Evolutionary conservation across 2,888 invertebrate species (phyloP).

Genomic region (Timema podura): DNA sequence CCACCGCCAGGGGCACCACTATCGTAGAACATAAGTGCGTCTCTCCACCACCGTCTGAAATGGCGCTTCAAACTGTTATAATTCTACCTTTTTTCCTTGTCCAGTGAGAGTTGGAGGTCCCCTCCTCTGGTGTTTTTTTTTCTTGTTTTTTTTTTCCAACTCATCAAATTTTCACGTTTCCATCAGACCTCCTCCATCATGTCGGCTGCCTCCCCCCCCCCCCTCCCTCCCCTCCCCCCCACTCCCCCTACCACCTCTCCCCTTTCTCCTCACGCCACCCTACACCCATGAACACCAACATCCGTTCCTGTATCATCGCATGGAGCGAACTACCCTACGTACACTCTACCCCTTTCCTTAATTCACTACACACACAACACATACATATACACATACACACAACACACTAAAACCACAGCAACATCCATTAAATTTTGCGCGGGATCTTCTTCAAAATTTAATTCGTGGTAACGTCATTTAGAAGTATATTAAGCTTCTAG

Average conservation of each 20-base stretch:
- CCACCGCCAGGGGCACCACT: too few species aligned
- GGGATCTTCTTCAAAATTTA: conserved; percentile 26
- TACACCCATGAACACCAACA: neutral
- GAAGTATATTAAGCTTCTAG: conserved; percentile 13
- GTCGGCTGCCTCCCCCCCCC: conserved; percentile 1
- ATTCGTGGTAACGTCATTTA: conserved; percentile 20
- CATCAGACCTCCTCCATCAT: conserved; percentile 26
- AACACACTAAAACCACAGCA: neutral
- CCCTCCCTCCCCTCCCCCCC: conserved; percentile 1
- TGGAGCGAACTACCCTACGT: too few species aligned
- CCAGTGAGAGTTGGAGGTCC: conserved; percentile 19
- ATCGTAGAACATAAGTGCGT: too few species aligned
- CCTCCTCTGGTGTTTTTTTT: conserved; percentile 25
- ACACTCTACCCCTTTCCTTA: too few species aligned
- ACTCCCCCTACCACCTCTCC: conserved; percentile 4
- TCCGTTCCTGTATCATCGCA: too few species aligned
- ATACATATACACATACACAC: too few species aligned
- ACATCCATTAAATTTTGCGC: conserved; percentile 26
- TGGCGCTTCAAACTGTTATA: neutral
- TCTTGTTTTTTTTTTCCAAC: conserved; percentile 28
- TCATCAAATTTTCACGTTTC: conserved; percentile 34
- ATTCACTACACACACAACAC: too few species aligned
- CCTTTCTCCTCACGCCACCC: neutral
- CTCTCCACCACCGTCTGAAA: neutral
- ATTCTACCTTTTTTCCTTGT: conserved; percentile 20